Evolutionary conservation across 2,888 invertebrate genomes (phyloP), one percentile per base, ranked within the genome.

Genomic region (Drosophila multiciliata): DNA sequence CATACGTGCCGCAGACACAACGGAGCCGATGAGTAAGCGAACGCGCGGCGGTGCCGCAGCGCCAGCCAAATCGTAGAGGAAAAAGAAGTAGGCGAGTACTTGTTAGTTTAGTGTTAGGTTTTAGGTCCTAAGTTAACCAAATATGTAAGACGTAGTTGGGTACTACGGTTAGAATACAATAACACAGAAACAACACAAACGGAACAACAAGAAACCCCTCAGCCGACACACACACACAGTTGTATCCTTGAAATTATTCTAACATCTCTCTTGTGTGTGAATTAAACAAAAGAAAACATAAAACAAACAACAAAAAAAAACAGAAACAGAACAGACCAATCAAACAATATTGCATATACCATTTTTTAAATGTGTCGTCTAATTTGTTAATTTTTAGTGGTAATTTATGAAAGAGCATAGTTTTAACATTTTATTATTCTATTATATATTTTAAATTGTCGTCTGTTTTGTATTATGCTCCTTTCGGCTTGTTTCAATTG

Each of bases 11-110:
- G 87, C 87, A 42, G 89, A 89, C 29, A 80, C 90, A 65, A 87
- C 83, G 58, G 92, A 90, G 69, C 91, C 91, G 50, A 83, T 78
- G 66, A 71, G 85, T 36, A 91, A 91, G 80, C 72, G 91, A 65
- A 83, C 89, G 57, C 91, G 91, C 58, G 83, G 91, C 52, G 77
- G 88, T 29, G 81, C 89, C 60, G 86, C 82, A 50, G 67, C 84
- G 40, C 66, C 72, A 74, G 83, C 73, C 79, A 89, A 83, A 71
- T 87, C 89, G 64, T 90, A 90, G 66, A 71, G 60, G 42, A 73
- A 55, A 72, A 50, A 40, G 49, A 20, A 45, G 42, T 7, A 45
- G 35, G 32, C 40, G 69, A 50, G 53, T 73, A 73, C 61, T 87
- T 90, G 90, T 90, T 87, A 89, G 90, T 80, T 76, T 90, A 90